These are phyloP conservation scores for Pantelozetes paolii DNA, from an alignment of 2,888 invertebrate genomes.

Conservation along the genomic window DNA sequence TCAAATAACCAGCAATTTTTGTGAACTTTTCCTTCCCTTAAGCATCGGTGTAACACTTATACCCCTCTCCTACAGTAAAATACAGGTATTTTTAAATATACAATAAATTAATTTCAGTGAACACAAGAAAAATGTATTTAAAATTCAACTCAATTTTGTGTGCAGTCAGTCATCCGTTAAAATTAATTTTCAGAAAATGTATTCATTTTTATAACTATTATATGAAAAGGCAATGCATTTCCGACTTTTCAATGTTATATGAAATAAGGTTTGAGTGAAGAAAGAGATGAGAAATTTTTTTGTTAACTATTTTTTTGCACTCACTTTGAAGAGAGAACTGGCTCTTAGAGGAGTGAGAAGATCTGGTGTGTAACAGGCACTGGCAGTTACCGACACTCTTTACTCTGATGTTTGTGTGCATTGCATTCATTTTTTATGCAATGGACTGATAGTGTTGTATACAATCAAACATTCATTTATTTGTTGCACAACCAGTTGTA, in stretches of 20 bases:
- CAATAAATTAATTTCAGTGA: too few species aligned
- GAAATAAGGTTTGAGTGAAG: background rate
- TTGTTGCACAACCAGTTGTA: constrained; percentile 4
- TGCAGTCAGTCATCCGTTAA: background rate
- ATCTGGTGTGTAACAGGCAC: background rate
- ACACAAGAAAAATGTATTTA: too few species aligned
- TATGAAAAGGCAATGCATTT: background rate
- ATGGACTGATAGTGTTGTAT: too few species aligned
- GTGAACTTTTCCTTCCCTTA: background rate
- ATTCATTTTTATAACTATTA: too few species aligned
- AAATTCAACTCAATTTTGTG: background rate
- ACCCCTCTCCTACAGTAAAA: background rate
- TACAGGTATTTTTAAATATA: background rate
- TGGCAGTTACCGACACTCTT: background rate
- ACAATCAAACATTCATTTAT: background rate
- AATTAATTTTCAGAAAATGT: background rate
- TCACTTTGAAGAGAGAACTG: too few species aligned
- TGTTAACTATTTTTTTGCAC: background rate
- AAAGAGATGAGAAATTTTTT: background rate
- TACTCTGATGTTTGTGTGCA: too few species aligned
- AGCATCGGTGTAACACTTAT: constrained; percentile 11
- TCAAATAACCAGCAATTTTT: too few species aligned
- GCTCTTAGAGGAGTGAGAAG: too few species aligned
- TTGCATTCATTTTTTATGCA: too few species aligned
- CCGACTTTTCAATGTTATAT: background rate